Evolutionary conservation across 2,113 vertebrate species (phyloP), one percentile per base, ranked within the genome.

Genomic region (Clarias macrocephalus): DNA sequence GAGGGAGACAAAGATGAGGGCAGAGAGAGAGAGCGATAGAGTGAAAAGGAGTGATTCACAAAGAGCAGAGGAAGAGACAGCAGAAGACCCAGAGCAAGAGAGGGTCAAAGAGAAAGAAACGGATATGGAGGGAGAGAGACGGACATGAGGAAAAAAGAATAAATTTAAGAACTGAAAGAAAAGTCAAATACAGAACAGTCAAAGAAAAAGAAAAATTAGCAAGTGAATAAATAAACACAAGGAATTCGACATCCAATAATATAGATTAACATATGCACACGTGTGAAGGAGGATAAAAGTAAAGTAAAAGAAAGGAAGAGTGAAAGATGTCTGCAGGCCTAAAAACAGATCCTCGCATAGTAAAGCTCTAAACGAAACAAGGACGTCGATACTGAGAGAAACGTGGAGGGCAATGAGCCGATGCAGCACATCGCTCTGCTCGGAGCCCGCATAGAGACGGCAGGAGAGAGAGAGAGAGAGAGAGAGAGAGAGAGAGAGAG

Each of bases 331-430:
- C 73, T 56, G 73, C 37, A 79, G 33, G 25, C 21, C 21, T 23
- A 79, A 85, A 30, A 33, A 60, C 65, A 56, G n/a, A 52, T 19
- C 37, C 15, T 33, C 2, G 16, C 19, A n/a, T 7, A 70, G n/a
- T 23, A 30, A 52, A 80, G 56, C 16, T 52, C 12, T 57, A 75
- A 84, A 80, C 85, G 56, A 80, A 72, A 72, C 33, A 25, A 59
- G 65, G 16, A 60, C 21, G 72, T 70, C 54, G 23, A 60, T 76
- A 79, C 7, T 56, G 68, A 76, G 57, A 62, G 80, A 83, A 82
- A 84, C 42, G 62, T 84, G 56, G 54, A 79, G 59, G 70, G 33
- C 86, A 59, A 68, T 19, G 72, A 66, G 82, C 54, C 87, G 65
- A 60, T 30, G 65, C 80, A 80, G 82, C 75, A 88, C 42, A 84